Evolutionary conservation across 2,113 vertebrate genomes (phyloP).

Genomic region (Mirza zaza): DNA sequence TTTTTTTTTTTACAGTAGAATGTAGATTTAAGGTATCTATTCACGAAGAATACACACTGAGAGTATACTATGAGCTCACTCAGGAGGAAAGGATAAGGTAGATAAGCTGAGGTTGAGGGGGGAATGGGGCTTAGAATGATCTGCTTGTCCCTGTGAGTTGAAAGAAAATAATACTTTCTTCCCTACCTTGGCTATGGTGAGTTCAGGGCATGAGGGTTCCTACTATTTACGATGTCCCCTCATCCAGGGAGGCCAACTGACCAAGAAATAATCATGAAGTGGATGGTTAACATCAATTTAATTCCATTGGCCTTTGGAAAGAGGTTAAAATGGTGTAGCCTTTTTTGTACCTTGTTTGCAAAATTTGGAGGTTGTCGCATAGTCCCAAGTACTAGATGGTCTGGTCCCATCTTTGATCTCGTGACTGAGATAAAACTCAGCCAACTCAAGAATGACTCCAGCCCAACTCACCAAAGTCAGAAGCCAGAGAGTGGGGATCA

Average conservation of each 20-base stretch:
- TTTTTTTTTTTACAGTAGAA: background rate
- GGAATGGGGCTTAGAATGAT: background rate
- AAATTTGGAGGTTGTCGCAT: too few relatives aligned
- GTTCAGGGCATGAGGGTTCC: fast-evolving
- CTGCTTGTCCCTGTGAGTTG: background rate
- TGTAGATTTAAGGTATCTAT: background rate
- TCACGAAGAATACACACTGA: background rate
- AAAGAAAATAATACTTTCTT: background rate
- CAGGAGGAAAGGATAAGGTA: background rate
- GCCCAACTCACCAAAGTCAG: background rate
- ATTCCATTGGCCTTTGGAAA: background rate
- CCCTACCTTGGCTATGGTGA: background rate
- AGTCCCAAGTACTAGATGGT: too few relatives aligned
- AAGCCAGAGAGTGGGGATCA: background rate
- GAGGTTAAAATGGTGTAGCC: fast-evolving
- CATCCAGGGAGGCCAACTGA: background rate
- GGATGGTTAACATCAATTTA: background rate
- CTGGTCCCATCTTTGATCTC: too few relatives aligned
- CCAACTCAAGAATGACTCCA: background rate
- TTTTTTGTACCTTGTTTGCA: too few relatives aligned
- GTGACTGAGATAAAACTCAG: too few relatives aligned
- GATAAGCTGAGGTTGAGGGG: background rate
- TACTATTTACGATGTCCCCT: background rate
- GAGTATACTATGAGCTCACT: background rate
- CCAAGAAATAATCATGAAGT: background rate